phyloP scores from a whole-genome alignment of 92 coral and sea anemone species.

The Pocillopora grandis region DNA sequence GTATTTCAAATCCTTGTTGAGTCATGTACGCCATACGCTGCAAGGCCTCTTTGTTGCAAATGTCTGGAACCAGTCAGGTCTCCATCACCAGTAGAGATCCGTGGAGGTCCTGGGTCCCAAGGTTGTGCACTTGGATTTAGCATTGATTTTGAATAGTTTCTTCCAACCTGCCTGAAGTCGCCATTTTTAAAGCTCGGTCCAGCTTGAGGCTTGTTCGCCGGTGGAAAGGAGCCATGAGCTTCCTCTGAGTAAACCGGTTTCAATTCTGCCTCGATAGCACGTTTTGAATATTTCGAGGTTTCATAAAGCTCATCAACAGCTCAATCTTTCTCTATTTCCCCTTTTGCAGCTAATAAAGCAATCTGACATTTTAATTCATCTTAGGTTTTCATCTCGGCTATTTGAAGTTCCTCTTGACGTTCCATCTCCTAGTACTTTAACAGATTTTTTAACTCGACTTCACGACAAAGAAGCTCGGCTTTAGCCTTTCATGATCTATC shows the following conservation, averaged over 20 bases:
- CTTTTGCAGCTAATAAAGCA: too few relatives aligned
- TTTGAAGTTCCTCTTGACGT: too few relatives aligned
- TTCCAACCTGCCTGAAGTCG: background rate
- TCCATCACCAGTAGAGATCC: background rate
- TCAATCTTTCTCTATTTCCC: too few relatives aligned
- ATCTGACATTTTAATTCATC: too few relatives aligned
- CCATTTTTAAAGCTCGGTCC: background rate
- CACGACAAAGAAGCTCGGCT: too few relatives aligned
- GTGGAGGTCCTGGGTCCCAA: conserved; percentile 9
- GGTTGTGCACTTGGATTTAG: conserved; percentile 14
- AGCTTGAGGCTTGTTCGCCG: background rate
- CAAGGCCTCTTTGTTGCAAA: background rate
- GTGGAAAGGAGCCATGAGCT: background rate
- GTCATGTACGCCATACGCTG: background rate
- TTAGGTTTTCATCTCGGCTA: too few relatives aligned
- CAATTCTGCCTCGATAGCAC: background rate
- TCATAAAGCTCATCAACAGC: conserved; percentile 14
- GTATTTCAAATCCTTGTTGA: conserved; percentile 6
- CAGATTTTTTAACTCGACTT: too few relatives aligned
- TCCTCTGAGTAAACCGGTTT: background rate
- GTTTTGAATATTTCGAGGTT: conserved; percentile 17
- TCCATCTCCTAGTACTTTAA: too few relatives aligned
- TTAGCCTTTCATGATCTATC: too few relatives aligned
- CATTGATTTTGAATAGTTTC: background rate
- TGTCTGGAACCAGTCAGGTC: background rate